A percentile compares a stretch with the other conserved stretches of the same genome.
These are phyloP conservation scores for Cynoglossus semilaevis DNA, from an alignment of 2,113 vertebrate species.

Conservation along the genomic window DNA sequence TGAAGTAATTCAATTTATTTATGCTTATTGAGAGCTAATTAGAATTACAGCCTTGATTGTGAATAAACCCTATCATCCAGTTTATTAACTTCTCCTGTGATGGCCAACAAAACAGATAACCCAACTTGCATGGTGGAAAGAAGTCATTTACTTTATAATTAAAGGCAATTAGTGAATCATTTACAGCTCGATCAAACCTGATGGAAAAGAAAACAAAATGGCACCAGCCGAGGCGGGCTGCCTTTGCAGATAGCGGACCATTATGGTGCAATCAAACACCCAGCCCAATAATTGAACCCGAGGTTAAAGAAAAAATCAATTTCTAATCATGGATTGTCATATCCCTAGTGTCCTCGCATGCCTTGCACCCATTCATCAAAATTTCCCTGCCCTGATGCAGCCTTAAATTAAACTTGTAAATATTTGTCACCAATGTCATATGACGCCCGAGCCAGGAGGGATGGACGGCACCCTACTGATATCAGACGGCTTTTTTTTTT, in stretches of 20 bases:
- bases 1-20: constrained; percentile 53
- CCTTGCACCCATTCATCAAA: constrained; percentile 44
- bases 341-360: constrained; percentile 45
- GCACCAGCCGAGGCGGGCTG: constrained; percentile 28
- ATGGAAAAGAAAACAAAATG: constrained; percentile 64
- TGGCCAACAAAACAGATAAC: constrained; percentile 55
- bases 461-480: constrained; percentile 30
- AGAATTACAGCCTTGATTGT: constrained; percentile 47
- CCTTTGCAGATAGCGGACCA: constrained; percentile 53
- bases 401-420: constrained; percentile 55
- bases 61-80: constrained; percentile 63
- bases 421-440: constrained; percentile 49
- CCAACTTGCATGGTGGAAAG: constrained; percentile 40
- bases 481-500: constrained; percentile 10
- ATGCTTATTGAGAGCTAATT: constrained; percentile 55
- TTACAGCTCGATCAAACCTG: constrained; percentile 68
- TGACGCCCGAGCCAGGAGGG: constrained; percentile 25
- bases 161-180: constrained; percentile 75
- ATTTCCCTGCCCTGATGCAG: constrained; percentile 9
- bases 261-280: constrained; percentile 61
- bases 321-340: constrained; percentile 70
- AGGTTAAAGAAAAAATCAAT: constrained; percentile 69
- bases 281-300: constrained; percentile 66
- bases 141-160: constrained; percentile 69
- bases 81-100: constrained; percentile 64